These are phyloP conservation scores for Drosophila kambysellisi DNA, from an alignment of 2,888 invertebrate genomes.

Conservation along the genomic window DNA sequence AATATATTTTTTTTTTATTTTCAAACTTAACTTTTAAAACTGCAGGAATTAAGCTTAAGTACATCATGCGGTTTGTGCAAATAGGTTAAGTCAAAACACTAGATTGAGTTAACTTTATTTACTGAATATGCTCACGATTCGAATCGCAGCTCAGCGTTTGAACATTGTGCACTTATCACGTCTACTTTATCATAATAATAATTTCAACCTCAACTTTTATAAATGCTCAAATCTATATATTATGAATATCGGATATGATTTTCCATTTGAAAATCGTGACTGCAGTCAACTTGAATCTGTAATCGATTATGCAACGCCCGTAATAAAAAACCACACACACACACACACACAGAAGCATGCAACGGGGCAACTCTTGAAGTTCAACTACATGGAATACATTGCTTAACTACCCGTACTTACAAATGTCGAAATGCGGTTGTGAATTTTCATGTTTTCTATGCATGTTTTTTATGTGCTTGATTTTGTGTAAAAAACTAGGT, in stretches of 20 bases:
- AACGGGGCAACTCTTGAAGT: constrained; percentile 17
- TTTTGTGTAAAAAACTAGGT: not conserved
- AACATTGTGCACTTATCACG: not conserved
- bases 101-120: not conserved
- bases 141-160: not conserved
- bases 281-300: constrained; percentile 44
- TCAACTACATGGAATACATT: constrained; percentile 43
- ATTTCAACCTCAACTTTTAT: not conserved
- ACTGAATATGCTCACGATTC: not conserved
- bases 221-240: not conserved
- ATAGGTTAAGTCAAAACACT: constrained; percentile 10
- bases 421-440: constrained; percentile 17
- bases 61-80: constrained; percentile 7
- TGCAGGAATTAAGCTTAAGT: constrained; percentile 6
- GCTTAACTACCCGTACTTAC: constrained; percentile 52
- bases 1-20: constrained; percentile 17
- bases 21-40: constrained; percentile 9
- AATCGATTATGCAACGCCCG: constrained; percentile 55
- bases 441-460: constrained; percentile 21
- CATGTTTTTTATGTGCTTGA: not conserved
- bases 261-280: constrained; percentile 19
- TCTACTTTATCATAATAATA: not conserved
- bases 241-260: constrained; percentile 17
- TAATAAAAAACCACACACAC: constrained; percentile 23
- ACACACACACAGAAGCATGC: constrained; percentile 1